Conservation (phyloP, 2,113 vertebrate species). For the Scophthalmus maximus region DNA sequence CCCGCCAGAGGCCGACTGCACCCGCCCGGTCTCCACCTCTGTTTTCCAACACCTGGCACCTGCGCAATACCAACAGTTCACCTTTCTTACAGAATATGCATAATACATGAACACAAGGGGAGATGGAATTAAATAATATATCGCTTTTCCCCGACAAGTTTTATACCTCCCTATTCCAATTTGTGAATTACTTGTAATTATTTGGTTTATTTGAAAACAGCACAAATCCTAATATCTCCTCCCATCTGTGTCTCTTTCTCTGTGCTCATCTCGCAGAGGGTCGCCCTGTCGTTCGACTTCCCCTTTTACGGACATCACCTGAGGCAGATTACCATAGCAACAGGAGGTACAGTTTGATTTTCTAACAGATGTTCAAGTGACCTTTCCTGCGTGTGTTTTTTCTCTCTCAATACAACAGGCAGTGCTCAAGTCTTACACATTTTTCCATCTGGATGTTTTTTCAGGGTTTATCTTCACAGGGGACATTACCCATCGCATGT, state of each 20-base stretch:
- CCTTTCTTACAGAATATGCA: neutral
- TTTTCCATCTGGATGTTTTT: slow-evolving; percentile 41
- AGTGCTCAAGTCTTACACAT: slow-evolving; percentile 1
- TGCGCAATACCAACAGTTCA: neutral
- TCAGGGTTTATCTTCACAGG: slow-evolving; percentile 93
- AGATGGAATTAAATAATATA: no score
- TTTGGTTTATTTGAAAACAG: neutral
- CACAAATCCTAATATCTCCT: neutral
- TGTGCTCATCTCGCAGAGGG: slow-evolving; percentile 77
- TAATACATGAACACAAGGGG: neutral
- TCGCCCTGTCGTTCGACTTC: slow-evolving; percentile 91
- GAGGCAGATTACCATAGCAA: slow-evolving; percentile 92
- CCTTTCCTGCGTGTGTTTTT: slow-evolving; percentile 30
- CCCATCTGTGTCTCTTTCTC: slow-evolving; percentile 3
- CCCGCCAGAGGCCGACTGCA: slow-evolving; percentile 8
- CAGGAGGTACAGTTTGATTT: slow-evolving; percentile 83
- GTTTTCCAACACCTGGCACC: slow-evolving; percentile 11
- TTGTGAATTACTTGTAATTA: neutral
- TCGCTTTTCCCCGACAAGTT: no score
- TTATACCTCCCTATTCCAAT: no score
- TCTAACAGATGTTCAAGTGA: slow-evolving; percentile 58
- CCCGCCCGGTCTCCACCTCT: neutral
- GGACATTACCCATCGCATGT: slow-evolving; percentile 89
- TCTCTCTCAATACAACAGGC: neutral
- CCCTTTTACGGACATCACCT: slow-evolving; percentile 94